Base-by-base conservation (phyloP, 2,797 vertebrate genomes). In the Sebastes melanostomus region DNA sequence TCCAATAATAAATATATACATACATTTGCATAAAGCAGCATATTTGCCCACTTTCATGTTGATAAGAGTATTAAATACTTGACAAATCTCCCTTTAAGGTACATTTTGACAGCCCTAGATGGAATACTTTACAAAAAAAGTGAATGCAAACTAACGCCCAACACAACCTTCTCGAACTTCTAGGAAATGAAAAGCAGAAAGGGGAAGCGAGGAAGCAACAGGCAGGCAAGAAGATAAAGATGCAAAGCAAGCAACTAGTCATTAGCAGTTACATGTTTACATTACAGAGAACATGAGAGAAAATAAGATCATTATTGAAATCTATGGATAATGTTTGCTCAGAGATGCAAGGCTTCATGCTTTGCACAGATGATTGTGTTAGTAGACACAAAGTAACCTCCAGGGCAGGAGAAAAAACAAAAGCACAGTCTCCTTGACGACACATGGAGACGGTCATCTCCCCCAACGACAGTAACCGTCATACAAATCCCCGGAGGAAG, bases 241-340 rank as follows among this genome's bases (percentile, higher is more conserved):
- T 32, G 73, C 84, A 87, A 88, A 88, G 79, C 76, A 86, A 89
- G 88, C 86, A 59, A 83, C 70, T 63, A 81, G 77, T 84, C 38
- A 79, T 74, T 25, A 56, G 73, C 66, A 84, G 72, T 54, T 82
- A 80, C 30, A 62, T 56, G 76, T 69, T 78, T 62, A 76, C 73
- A 36, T 82, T 55, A 63, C 65, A 78, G 62, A 83, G 72, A 81
- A 59, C 12, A 63, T 36, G 52, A 81, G 36, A 62, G 20, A 52
- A 52, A 52, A 52, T 20, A 50, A 50, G 46, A 18, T 50, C 59
- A 32, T 36, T 10, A 70, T 22, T 66, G 24, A 58, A 77, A 72
- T 68, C 14, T 66, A 50, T 42, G 46, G 32, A 20, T 46, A 8
- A 60, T 20, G 50, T 73, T 74, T n/a, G 62, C 52, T 74, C 24